Evolutionary conservation across 2,113 vertebrate species (phyloP).

Genomic region (Myrmophylax atrothorax): DNA sequence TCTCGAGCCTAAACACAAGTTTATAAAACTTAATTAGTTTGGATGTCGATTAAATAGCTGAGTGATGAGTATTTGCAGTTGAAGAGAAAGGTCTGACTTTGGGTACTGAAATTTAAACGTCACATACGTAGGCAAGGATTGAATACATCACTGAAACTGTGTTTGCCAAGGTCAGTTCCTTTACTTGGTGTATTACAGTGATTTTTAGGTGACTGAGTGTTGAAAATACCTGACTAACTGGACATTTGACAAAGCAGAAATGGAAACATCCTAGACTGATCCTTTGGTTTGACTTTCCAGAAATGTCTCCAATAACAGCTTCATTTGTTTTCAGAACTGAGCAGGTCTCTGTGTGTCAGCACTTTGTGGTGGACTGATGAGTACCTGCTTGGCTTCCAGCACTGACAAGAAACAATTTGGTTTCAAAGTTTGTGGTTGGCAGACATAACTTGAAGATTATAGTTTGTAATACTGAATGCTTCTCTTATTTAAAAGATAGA

Average conservation of each 20-base stretch:
- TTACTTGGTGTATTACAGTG: neutral
- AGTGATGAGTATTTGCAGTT: neutral
- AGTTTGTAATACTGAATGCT: neutral
- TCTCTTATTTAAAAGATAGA: conserved; percentile 1
- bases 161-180: neutral
- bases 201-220: neutral
- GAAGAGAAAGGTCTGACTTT: neutral
- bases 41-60: neutral
- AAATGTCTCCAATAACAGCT: neutral
- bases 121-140: neutral
- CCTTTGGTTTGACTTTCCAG: neutral
- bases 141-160: accelerated
- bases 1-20: neutral
- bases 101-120: neutral
- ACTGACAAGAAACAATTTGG: neutral
- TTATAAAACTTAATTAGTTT: neutral
- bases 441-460: neutral
- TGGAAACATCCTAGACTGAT: neutral
- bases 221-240: neutral
- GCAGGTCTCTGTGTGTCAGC: neutral
- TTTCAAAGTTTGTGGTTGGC: neutral
- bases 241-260: neutral
- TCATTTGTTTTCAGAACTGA: conserved; percentile 7
- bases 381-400: conserved; percentile 16
- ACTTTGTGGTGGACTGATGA: conserved; percentile 46